phyloP scores from a whole-genome alignment of 1,140 invertebrate genomes.

The Meloidogyne floridensis region DNA sequence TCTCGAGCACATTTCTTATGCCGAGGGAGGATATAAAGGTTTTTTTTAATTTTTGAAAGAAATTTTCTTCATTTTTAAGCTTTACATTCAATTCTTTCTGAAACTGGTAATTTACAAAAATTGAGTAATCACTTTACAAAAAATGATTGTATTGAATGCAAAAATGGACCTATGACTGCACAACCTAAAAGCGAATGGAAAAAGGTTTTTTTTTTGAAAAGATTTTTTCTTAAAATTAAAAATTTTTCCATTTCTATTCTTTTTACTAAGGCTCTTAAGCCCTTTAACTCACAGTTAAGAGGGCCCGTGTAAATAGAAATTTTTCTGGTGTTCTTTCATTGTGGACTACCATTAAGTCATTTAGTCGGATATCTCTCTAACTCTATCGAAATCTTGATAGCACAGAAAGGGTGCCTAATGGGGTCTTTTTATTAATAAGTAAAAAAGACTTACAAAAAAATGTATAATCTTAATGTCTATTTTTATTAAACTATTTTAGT shows the following conservation, averaged over 20 bases:
- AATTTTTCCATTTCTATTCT: too few species aligned
- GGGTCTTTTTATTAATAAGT: too few species aligned
- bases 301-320: too few species aligned
- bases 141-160: slow-evolving; percentile 63
- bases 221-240: slow-evolving; percentile 70
- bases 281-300: too few species aligned
- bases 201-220: slow-evolving; percentile 76
- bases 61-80: slow-evolving; percentile 46
- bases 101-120: slow-evolving; percentile 49
- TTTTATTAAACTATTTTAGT: not conserved
- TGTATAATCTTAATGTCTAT: too few species aligned
- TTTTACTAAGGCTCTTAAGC: too few species aligned
- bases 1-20: slow-evolving; percentile 85
- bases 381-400: too few species aligned
- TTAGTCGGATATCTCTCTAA: too few species aligned
- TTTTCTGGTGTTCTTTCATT: too few species aligned
- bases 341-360: too few species aligned
- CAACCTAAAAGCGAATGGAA: slow-evolving; percentile 69
- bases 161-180: not conserved
- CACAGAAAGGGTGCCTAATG: too few species aligned
- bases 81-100: slow-evolving; percentile 61
- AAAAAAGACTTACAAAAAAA: too few species aligned
- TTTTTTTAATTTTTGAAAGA: slow-evolving; percentile 20
- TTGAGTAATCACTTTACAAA: slow-evolving; percentile 64
- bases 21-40: slow-evolving; percentile 85